A percentile compares a stretch with the other conserved stretches of the same genome.
Evolutionary conservation across 1,140 invertebrate genomes (phyloP).

Genomic region (Arion vulgaris): DNA sequence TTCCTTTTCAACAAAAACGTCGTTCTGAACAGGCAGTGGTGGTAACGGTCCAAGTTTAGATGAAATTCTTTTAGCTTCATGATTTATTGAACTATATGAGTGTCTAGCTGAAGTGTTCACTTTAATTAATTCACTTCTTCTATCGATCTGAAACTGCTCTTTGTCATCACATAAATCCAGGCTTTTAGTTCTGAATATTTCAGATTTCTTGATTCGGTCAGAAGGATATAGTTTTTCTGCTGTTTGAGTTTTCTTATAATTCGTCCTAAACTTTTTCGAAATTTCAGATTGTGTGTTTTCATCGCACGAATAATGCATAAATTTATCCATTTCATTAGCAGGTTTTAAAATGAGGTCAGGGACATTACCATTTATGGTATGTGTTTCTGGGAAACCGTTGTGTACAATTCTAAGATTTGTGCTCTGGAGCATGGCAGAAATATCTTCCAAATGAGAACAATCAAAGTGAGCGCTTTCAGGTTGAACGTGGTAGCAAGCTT

Average conservation of each 20-base stretch:
- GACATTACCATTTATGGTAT: neutral
- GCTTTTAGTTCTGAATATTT: neutral
- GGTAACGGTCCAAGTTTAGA: conserved; percentile 7
- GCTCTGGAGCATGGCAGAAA: neutral
- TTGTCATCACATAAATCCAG: neutral
- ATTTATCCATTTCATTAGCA: neutral
- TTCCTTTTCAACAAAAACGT: neutral
- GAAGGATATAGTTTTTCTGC: neutral
- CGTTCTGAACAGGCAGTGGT: neutral
- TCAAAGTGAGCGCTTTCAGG: too few species aligned
- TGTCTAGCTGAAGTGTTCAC: neutral
- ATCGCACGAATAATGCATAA: neutral
- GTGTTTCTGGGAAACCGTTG: neutral
- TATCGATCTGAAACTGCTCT: neutral
- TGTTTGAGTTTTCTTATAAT: neutral
- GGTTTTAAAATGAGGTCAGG: neutral
- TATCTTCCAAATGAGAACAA: neutral
- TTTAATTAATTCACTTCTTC: neutral
- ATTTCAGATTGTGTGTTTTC: neutral
- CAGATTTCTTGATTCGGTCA: neutral
- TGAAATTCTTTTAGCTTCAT: neutral
- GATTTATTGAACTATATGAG: neutral
- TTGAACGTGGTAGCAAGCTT: neutral
- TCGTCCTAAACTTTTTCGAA: neutral
- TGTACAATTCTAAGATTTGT: neutral